These are phyloP conservation scores for Spisula subtruncata DNA, from an alignment of 2,888 invertebrate species.

Conservation along the genomic window DNA sequence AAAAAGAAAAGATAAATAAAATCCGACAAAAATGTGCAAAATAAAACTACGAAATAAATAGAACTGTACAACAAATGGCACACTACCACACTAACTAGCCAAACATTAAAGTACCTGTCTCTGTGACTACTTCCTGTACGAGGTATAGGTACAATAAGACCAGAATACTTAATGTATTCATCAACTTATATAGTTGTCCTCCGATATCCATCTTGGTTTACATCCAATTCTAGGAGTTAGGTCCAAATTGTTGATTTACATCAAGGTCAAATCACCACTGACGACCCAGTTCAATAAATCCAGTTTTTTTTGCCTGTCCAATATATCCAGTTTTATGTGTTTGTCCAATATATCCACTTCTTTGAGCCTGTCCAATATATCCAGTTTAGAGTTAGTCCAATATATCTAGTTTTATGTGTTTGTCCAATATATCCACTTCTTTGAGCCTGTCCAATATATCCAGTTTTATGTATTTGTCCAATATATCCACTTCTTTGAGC, in stretches of 20 bases:
- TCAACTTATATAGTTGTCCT: constrained; percentile 7
- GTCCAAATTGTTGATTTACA: too few species aligned
- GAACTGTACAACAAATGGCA: background rate
- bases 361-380: too few species aligned
- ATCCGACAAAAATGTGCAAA: background rate
- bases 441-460: background rate
- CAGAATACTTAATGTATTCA: constrained; percentile 16
- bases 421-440: background rate
- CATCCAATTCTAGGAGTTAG: background rate
- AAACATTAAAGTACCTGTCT: background rate
- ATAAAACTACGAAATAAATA: background rate
- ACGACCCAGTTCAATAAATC: too few species aligned
- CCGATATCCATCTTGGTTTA: constrained; percentile 31
- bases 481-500: too few species aligned
- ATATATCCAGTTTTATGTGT: too few species aligned
- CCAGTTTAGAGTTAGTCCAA: constrained; percentile 26
- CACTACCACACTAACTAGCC: background rate
- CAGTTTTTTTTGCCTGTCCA: too few species aligned
- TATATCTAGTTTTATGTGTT: background rate
- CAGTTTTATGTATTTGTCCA: background rate
- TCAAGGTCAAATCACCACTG: too few species aligned
- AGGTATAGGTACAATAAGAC: background rate
- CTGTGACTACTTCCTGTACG: background rate
- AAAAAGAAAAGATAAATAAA: background rate
- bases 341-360: too few species aligned